Base-by-base conservation (phyloP, 2,113 vertebrate species). In the Pipa parva region DNA sequence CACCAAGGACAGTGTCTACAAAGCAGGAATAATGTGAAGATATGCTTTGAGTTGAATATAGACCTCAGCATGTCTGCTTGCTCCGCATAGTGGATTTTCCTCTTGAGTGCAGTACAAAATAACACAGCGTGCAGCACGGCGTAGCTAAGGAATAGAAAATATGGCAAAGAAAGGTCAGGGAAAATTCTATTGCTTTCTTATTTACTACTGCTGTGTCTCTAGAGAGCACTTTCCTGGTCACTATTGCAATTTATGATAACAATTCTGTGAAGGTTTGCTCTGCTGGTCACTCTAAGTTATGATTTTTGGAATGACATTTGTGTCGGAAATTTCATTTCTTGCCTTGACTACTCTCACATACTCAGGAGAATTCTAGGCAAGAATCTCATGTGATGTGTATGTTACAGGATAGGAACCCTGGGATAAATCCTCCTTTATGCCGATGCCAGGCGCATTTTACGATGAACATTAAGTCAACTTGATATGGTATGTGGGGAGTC, bases 201-300 rank as follows among this genome's bases (percentile, higher is more conserved):
- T 89, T 90, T 91, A 90, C 85, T 88, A 85, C 83, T 87, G 84
- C 86, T 82, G 89, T 88, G 87, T 81, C 82, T 81, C 66, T 81
- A 75, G 80, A 73, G 59, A 60, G 24, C 56, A 52, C 68, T 71
- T n/a, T 56, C 61, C 63, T 65, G 72, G 74, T 60, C 75, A 79
- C 79, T 76, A 79, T 81, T 77, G 80, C 80, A 91, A 89, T 91
- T 91, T 91, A 90, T 86, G 89, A 86, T 84, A 85, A 90, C 86
- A 89, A 91, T 92, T 75, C 83, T 77, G 49, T 63, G 49, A 77
- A 81, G 78, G 56, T 59, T 68, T 79, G 80, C 78, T 69, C 72
- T 58, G 83, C 86, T 76, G 80, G 79, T 29, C 81, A 80, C 77
- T 87, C 83, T 83, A 74, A 82, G 78, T 73, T 75, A 81, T 85